A percentile compares a stretch with the other conserved stretches of the same genome.
Evolutionary conservation across 2,113 vertebrate genomes (phyloP).

Genomic region (Colinus virginianus): DNA sequence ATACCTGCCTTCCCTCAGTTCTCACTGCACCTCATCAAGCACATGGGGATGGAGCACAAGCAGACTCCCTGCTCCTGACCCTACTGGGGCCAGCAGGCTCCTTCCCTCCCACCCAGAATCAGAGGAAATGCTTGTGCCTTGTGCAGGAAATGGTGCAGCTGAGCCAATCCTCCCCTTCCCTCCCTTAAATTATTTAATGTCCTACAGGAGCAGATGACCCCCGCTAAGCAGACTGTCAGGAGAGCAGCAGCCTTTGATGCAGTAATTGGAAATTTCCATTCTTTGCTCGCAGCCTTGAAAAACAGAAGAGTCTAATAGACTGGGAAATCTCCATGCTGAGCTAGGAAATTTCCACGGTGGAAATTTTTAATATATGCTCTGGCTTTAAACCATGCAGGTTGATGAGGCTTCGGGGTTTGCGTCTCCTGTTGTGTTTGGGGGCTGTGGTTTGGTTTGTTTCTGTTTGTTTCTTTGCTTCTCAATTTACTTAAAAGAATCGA

Average conservation of each 20-base stretch:
- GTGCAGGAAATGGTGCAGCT: constrained; percentile 18
- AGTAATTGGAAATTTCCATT: constrained; percentile 87
- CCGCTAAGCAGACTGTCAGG: constrained; percentile 79
- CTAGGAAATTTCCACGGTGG: constrained; percentile 84
- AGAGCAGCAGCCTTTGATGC: constrained; percentile 81
- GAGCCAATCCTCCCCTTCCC: constrained; percentile 57
- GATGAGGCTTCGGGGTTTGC: constrained; percentile 50
- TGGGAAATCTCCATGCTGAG: constrained; percentile 79
- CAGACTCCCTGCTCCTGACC: not conserved
- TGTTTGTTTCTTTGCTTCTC: constrained; percentile 58
- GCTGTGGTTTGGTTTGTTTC: constrained; percentile 3
- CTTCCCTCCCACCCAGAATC: not conserved
- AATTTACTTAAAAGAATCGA: constrained; percentile 67
- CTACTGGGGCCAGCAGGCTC: fast-evolving
- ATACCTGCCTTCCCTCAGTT: not conserved
- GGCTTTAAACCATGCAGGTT: constrained; percentile 74
- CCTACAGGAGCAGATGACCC: constrained; percentile 82
- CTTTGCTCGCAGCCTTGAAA: constrained; percentile 81
- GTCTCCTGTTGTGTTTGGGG: not conserved
- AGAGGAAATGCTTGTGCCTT: constrained; percentile 48
- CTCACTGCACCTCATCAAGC: not conserved
- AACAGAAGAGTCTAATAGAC: constrained; percentile 77
- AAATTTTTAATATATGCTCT: constrained; percentile 81
- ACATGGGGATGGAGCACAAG: not conserved
- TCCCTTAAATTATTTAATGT: constrained; percentile 80